Evolutionary conservation across 1,140 invertebrate species (phyloP), one percentile per base, ranked within the genome.

Genomic region (Dreissena polymorpha): DNA sequence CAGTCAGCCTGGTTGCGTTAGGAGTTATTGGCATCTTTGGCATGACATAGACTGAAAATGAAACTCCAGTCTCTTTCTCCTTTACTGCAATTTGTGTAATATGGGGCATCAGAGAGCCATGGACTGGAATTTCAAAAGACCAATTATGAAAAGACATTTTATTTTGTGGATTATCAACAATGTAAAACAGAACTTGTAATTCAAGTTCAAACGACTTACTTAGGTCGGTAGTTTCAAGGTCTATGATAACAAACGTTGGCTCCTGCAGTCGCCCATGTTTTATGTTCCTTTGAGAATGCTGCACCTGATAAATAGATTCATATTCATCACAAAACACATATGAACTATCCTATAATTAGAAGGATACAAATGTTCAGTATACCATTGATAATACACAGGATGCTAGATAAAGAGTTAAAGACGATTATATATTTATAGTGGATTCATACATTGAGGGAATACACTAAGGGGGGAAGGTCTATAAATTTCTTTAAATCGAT

Each of bases 11-110:
- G 50, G 49, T 25, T 16, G 83, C 77, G 7, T 21, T 50, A 18
- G 49, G 12, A 25, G 68, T 50, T 14, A 85, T 80, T n/a, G 76
- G 77, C 14, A 69, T 10, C 29, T 75, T 75, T 18, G 77, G 76
- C 12, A 63, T 10, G 10, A 80, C 53, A 39, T 85, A 85, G 0
- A 16, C 50, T 27, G 57, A 51, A 29, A 69, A 72, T 12, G 10
- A 27, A n/a, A 0, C 29, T 0, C 57, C 49, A 27, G 67, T 25
- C 5, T 75, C n/a, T 49, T 74, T 14, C n/a, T 69, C 77, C 29
- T 16, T 0, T 21, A 75, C 83, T 51, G 76, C 63, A 49, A 85
- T 68, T 16, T 85, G 83, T 8, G 83, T 85, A 60, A 74, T 80
- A 29, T 85, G 76, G 10, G 72, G 57, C 10, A 74, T 85, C 10